Base-by-base conservation (phyloP, 2,888 invertebrate species). In the Oconnorella tubifera region DNA sequence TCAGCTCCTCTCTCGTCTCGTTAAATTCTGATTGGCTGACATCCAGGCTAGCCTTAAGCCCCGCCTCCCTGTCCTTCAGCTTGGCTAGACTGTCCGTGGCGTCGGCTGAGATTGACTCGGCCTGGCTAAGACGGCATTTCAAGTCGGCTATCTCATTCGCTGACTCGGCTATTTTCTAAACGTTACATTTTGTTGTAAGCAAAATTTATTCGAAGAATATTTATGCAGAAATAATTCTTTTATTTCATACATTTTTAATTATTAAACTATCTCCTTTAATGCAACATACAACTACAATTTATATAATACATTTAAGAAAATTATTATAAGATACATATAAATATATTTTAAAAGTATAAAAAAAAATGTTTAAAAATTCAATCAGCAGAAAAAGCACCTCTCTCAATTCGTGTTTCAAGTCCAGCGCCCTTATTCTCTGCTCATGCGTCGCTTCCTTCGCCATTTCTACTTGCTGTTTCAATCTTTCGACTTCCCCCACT, bases 401-500 rank as follows among this genome's bases (percentile, higher is more conserved):
- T 56, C 69, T 61, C 31, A 73, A 56, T 31, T 73, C 73, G 48
- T 69, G 63, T 48, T 73, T 73, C 56, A 73, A 57, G 62, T 73
- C 73, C 3, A 73, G 67, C n/a, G 70, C 73, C 40, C 72, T 56
- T 49, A 73, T 61, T 32, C 73, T 55, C 63, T 73, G 73, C 23
- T 70, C 60, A 56, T 73, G 70, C 2, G 67, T 65, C 31, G 50
- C 40, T n/a, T 72, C 70, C 56, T 64, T 66, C 58, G 62, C 40
- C 33, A 60, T 51, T 1, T 31, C 61, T 31, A 71, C 40, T 25
- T 73, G 68, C 0, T 74, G 62, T 62, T 77, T 74, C 67, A 58
- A 48, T 58, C 40, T 32, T 1, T 23, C 27, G 2, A 58, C 32
- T 25, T 58, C 59, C 33, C 28, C 48, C 59, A 23, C n/a, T n/a